Evolutionary conservation across 2,888 invertebrate genomes (phyloP).

Genomic region (Drosophila picticornis): DNA sequence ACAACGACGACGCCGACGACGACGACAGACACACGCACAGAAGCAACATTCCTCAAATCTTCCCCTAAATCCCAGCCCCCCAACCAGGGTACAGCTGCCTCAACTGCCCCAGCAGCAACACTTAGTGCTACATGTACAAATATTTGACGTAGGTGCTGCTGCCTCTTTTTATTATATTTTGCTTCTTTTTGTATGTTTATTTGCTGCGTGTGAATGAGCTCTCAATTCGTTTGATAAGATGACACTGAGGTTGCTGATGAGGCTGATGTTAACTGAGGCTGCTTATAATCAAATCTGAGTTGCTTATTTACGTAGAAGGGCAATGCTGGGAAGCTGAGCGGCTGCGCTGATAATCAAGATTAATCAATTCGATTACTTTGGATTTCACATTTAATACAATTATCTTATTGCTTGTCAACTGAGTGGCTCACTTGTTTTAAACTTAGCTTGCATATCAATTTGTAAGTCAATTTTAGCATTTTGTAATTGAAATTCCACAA

Average conservation of each 20-base stretch:
- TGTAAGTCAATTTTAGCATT: background rate
- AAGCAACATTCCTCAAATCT: background rate
- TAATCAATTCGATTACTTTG: slow-evolving; percentile 25
- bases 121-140: slow-evolving; percentile 57
- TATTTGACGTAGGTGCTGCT: slow-evolving; percentile 53
- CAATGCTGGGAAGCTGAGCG: background rate
- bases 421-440: background rate
- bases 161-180: slow-evolving; percentile 7
- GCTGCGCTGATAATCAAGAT: slow-evolving; percentile 21
- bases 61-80: slow-evolving; percentile 3
- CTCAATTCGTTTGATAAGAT: slow-evolving; percentile 75
- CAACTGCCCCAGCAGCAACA: slow-evolving; percentile 40
- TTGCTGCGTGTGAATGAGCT: slow-evolving; percentile 78
- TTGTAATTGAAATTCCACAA: background rate
- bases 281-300: slow-evolving; percentile 16
- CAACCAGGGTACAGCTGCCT: slow-evolving; percentile 19
- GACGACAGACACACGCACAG: background rate
- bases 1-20: slow-evolving; percentile 45
- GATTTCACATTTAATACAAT: slow-evolving; percentile 18
- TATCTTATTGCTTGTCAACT: background rate
- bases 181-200: slow-evolving; percentile 48
- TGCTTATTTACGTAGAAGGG: background rate
- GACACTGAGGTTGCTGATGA: slow-evolving; percentile 34
- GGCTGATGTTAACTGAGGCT: slow-evolving; percentile 34
- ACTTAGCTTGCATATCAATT: background rate